Conservation (phyloP, 2,113 vertebrate genomes). For the Chaetorhynchus papuensis region DNA sequence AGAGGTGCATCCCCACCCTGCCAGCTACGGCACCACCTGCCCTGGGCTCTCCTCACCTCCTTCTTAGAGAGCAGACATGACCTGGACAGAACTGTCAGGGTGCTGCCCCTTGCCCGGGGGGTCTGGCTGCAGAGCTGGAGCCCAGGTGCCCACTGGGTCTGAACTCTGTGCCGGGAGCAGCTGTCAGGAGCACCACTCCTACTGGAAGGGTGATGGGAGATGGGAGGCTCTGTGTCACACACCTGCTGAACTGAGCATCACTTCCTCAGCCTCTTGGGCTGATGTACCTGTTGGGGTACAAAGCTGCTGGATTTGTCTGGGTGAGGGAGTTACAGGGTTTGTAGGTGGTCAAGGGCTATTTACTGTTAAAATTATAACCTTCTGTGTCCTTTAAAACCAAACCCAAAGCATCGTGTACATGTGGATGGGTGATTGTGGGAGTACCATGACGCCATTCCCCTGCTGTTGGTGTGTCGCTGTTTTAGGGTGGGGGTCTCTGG, state of each 20-base stretch:
- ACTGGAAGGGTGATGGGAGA: background rate
- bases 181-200: background rate
- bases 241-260: background rate
- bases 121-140: background rate
- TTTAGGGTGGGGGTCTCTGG: background rate
- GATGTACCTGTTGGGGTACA: background rate
- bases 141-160: background rate
- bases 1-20: background rate
- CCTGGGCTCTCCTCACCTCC: background rate
- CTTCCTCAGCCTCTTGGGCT: background rate
- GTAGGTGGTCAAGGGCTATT: constrained; percentile 41
- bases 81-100: background rate
- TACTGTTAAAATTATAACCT: background rate
- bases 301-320: background rate
- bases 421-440: background rate
- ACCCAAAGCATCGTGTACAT: background rate
- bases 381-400: background rate
- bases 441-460: background rate
- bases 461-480: background rate
- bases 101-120: background rate
- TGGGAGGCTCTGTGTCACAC: background rate
- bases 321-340: background rate
- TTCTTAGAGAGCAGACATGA: background rate
- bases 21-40: background rate
- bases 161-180: background rate